Evolutionary conservation across 2,113 vertebrate genomes (phyloP), one percentile per base, ranked within the genome.

Genomic region (Trinectes maculatus): DNA sequence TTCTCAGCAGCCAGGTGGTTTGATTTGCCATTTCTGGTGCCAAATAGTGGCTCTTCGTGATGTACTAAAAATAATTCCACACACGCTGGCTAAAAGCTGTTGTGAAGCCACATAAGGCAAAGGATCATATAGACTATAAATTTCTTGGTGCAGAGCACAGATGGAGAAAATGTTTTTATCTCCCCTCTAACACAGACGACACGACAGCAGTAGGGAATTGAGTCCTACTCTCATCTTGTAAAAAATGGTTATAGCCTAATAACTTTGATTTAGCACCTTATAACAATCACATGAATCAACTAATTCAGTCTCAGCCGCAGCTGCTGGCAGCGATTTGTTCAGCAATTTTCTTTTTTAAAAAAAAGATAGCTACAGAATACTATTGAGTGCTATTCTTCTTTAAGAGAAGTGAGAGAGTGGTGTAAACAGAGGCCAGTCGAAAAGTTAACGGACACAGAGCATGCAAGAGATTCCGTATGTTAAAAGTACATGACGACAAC

Each of bases 181-280:
- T 74, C 31, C 31, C 26, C 47, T 16, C 49, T 76, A 82, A 74
- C 16, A 28, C 54, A 60, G 36, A 46, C 36, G 34, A 64, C 34
- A 68, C 4, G 1, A 56, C 70, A 74, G 63, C 40, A 25, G 51
- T 36, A 21, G 28, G 48, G 11, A 68, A 60, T 34, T 31, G 25
- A 66, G 75, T 57, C 25, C 54, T 48, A 29, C 53, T 49, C 31
- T 60, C 6, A 21, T 69, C 81, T 84, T 82, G 69, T 85, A 77
- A 84, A 79, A 79, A 84, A 80, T 60, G 36, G 89, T 89, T 89
- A 90, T 47, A 69, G 65, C 65, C 73, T 77, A 74, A 85, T 88
- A 88, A 86, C 77, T 87, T 81, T 83, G 77, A 86, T 89, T 86
- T 77, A 82, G 84, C 51, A 75, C 52, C 59, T 85, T 77, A 87